Base-by-base conservation (phyloP, 1,140 invertebrate species). In the Drosophila elegans region DNA sequence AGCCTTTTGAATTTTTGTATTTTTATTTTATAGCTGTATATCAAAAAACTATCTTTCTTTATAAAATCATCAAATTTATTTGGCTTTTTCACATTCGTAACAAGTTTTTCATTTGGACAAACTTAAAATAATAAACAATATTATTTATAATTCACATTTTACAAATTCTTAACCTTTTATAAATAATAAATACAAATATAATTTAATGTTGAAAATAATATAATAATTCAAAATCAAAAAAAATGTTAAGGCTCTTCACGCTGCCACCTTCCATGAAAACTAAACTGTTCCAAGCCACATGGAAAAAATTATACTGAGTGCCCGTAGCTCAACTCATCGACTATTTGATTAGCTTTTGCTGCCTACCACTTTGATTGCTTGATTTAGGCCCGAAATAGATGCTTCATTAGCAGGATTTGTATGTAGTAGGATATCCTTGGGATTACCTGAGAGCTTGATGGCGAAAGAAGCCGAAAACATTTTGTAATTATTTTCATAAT, bases 401-500 rank as follows among this genome's bases (percentile, higher is more conserved):
- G 75, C 74, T 51, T 79, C 49, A 78, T 79, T 78, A 79, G 67
- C 68, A 73, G 54, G 27, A 51, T 49, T 41, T 55, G 42, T 48
- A 36, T 21, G 16, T 21, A 21, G 16, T 21, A 21, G 27, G 4
- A 66, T 27, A 49, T 59, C 38, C 9, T 60, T 54, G 41, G 39
- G 49, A 38, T 53, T 71, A 72, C 68, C 66, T 72, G 52, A 39
- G n/a, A 41, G 29, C 52, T 36, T 29, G 27, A 51, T 51, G 29
- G 27, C 48, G n/a, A 45, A 44, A 68, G 68, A 71, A 71, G 34
- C 67, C 51, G 4, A 71, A 69, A 88, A 63, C 46, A 71, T 71
- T 80, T 84, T 74, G 53, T 77, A 88, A 88, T 88, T 88, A 88
- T 89, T 83, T 83, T 67, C 68, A 32, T 80, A 89, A 89, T 89